Conservation (phyloP, 2,113 vertebrate species). For the Thalassarche chlororhynchos region DNA sequence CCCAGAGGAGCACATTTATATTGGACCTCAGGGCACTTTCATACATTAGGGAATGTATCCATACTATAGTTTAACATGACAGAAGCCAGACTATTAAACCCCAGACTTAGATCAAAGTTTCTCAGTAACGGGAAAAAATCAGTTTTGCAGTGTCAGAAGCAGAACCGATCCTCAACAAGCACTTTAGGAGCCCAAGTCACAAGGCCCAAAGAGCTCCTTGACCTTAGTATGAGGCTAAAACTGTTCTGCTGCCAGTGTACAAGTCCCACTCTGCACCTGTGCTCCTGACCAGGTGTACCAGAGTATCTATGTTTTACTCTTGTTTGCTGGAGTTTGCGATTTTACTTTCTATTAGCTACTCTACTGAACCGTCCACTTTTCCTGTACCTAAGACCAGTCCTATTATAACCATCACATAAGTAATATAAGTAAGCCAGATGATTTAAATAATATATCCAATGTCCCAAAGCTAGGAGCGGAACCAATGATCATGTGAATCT, state of each 20-base stretch:
- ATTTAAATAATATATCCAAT: background rate
- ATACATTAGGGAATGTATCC: background rate
- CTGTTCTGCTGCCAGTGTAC: background rate
- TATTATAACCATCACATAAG: background rate
- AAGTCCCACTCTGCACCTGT: too few relatives aligned
- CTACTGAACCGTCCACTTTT: background rate
- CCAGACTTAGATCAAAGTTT: background rate
- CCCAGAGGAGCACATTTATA: background rate
- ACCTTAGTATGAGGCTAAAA: background rate
- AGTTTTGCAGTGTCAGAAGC: background rate
- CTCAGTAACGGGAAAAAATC: background rate
- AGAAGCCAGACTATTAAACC: background rate
- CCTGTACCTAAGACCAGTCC: background rate
- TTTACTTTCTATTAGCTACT: background rate
- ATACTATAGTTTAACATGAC: background rate
- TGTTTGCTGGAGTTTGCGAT: background rate
- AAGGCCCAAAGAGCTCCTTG: background rate
- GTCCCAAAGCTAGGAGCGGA: background rate
- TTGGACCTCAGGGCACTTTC: background rate
- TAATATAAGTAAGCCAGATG: background rate
- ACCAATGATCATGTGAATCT: background rate
- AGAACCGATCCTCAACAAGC: background rate
- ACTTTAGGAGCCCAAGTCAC: background rate
- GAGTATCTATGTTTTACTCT: background rate
- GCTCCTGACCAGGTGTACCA: background rate